Evolutionary conservation across 64 coral and sea anemone genomes (phyloP).

Genomic region (Montipora cactus): DNA sequence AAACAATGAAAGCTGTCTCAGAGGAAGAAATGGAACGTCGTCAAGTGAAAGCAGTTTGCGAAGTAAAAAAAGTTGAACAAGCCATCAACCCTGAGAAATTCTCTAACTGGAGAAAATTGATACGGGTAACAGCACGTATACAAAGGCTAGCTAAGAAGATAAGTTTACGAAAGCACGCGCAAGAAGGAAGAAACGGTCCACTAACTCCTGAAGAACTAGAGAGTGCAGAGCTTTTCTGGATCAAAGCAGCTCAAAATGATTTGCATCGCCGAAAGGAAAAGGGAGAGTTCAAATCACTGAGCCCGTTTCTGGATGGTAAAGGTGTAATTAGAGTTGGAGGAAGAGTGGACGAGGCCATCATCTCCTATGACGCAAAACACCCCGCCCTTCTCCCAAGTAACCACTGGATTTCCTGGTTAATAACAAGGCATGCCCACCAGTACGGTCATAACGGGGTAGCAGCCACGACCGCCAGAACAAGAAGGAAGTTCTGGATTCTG

Average conservation of each 20-base stretch:
- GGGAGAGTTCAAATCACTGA: too few species aligned
- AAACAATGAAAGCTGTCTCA: neutral
- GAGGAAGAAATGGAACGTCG: neutral
- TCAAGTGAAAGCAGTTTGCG: neutral
- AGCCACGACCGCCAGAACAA: neutral
- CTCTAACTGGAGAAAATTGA: constrained; percentile 59
- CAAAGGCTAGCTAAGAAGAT: constrained; percentile 39
- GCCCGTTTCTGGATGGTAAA: neutral
- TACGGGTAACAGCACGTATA: constrained; percentile 39
- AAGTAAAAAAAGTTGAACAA: neutral
- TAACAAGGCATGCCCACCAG: too few species aligned
- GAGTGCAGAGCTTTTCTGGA: too few species aligned
- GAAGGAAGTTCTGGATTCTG: constrained; percentile 30
- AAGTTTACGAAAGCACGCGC: neutral
- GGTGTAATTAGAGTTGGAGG: constrained; percentile 59
- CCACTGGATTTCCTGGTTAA: too few species aligned
- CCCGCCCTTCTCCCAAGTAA: too few species aligned
- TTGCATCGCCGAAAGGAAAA: too few species aligned
- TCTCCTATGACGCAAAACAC: too few species aligned
- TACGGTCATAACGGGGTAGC: too few species aligned
- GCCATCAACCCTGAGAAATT: constrained; percentile 32
- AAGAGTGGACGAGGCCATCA: too few species aligned
- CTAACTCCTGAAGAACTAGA: too few species aligned
- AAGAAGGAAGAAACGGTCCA: neutral
- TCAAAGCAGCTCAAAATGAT: too few species aligned